Evolutionary conservation across 2,888 invertebrate species (phyloP).

Genomic region (Margaritifera margaritifera): DNA sequence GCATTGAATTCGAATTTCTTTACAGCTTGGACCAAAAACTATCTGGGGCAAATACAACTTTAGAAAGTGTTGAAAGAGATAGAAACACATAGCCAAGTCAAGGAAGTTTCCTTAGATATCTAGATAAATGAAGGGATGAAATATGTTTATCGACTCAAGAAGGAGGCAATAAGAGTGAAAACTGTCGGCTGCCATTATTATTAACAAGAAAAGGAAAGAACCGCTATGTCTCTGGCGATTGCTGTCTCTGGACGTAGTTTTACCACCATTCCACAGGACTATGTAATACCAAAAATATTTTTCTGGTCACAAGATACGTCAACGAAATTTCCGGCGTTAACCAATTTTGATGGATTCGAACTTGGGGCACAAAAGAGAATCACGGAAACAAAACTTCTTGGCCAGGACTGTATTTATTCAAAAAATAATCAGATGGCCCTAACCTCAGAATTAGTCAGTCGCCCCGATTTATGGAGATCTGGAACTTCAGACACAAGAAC

Average conservation of each 20-base stretch:
- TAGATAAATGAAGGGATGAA: constrained; percentile 3
- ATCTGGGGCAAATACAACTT: no score
- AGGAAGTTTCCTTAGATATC: not conserved
- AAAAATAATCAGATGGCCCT: not conserved
- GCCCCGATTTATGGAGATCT: constrained; percentile 3
- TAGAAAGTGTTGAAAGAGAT: not conserved
- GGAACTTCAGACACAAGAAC: no score
- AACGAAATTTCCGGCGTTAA: constrained; percentile 24
- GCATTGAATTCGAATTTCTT: no score
- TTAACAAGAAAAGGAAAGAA: no score
- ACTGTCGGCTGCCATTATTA: no score
- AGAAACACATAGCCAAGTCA: not conserved
- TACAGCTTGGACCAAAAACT: no score
- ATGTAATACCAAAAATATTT: constrained; percentile 18
- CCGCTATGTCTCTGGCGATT: no score
- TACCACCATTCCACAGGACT: not conserved
- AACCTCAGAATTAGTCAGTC: constrained; percentile 22
- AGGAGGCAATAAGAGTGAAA: not conserved
- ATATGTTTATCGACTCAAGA: constrained; percentile 2
- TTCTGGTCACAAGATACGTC: constrained; percentile 42
- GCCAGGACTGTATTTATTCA: constrained; percentile 10
- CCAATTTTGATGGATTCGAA: constrained; percentile 30
- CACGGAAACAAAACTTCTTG: constrained; percentile 35
- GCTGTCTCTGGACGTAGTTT: constrained; percentile 3
- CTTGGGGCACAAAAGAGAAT: constrained; percentile 19